These are phyloP conservation scores for Castor canadensis DNA, from an alignment of 2,113 vertebrate species.

Conservation along the genomic window DNA sequence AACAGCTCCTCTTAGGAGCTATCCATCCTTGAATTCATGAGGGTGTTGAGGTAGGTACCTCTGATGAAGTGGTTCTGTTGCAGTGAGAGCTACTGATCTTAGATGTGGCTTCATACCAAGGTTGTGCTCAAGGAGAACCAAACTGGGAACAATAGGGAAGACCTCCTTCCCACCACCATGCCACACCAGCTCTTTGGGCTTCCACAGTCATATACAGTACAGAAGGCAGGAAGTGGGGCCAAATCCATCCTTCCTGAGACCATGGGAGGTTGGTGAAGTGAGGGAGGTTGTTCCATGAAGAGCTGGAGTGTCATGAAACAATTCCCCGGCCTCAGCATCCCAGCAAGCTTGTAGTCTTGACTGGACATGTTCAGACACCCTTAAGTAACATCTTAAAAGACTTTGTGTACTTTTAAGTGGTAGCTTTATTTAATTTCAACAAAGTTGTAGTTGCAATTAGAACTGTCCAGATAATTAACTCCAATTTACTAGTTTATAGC, in stretches of 20 bases:
- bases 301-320: not conserved
- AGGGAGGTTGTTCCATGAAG: no score
- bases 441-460: slow-evolving; percentile 66
- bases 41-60: not conserved
- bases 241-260: not conserved
- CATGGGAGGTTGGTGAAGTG: not conserved
- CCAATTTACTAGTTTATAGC: slow-evolving; percentile 65
- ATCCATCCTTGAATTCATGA: not conserved
- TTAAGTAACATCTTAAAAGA: slow-evolving; percentile 16
- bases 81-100: not conserved
- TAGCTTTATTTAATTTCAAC: slow-evolving; percentile 73
- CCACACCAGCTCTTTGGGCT: not conserved
- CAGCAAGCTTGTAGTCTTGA: not conserved
- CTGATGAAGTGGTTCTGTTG: not conserved
- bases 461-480: slow-evolving; percentile 74
- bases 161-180: not conserved
- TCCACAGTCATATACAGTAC: not conserved
- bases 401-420: slow-evolving; percentile 49
- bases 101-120: not conserved
- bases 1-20: fast-evolving
- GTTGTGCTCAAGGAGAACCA: not conserved
- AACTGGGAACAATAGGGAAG: not conserved
- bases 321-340: not conserved
- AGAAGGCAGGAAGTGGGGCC: not conserved
- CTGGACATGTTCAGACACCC: not conserved